A percentile compares a stretch with the other conserved stretches of the same genome.
phyloP scores from a whole-genome alignment of 2,797 vertebrate genomes.

The Thripadectes ignobilis region DNA sequence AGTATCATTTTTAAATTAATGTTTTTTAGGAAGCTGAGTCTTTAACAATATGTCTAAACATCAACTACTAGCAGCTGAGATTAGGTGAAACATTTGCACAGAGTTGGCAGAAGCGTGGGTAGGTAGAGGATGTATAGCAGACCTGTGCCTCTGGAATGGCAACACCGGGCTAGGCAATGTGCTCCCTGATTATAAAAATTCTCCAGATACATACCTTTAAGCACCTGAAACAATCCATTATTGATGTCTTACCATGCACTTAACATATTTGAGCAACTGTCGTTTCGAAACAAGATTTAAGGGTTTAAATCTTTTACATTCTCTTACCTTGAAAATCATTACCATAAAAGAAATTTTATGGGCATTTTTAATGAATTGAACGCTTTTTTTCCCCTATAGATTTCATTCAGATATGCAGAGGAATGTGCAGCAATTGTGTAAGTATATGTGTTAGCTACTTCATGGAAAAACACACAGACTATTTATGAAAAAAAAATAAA shows the following conservation, averaged over 20 bases:
- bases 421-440: background rate
- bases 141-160: background rate
- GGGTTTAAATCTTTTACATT: background rate
- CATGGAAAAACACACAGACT: background rate
- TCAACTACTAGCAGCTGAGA: accelerated
- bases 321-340: background rate
- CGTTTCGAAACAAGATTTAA: background rate
- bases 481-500: background rate
- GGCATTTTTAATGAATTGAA: background rate
- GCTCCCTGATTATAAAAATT: background rate
- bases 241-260: background rate
- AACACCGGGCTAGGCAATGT: background rate
- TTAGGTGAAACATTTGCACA: background rate
- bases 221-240: background rate
- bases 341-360: background rate
- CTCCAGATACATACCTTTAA: background rate
- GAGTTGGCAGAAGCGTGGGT: background rate
- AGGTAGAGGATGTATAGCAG: background rate
- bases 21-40: background rate
- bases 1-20: background rate
- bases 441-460: background rate
- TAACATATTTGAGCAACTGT: background rate
- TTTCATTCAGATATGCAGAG: background rate
- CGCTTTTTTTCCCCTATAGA: background rate
- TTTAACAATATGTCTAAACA: background rate